Evolutionary conservation across 2,113 vertebrate species (phyloP).

Genomic region (Megaceryle torquata): DNA sequence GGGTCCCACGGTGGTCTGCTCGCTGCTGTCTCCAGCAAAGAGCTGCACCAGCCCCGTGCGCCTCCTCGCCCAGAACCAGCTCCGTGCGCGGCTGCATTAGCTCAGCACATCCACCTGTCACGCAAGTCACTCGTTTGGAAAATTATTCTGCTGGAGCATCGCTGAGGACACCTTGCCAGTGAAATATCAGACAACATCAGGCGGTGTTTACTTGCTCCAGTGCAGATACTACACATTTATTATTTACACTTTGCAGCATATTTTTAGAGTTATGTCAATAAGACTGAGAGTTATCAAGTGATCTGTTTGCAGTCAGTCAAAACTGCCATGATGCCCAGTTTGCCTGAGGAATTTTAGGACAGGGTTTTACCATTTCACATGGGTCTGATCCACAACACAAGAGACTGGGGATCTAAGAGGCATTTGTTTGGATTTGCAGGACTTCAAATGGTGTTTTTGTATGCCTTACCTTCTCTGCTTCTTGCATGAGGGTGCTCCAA

Average conservation of each 20-base stretch:
- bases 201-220: conserved; percentile 51
- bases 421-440: background rate
- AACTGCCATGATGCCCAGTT: background rate
- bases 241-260: conserved; percentile 40
- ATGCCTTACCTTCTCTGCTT: background rate
- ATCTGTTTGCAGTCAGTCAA: conserved; percentile 50
- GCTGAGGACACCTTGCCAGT: conserved; percentile 61
- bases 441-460: background rate
- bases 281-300: conserved; percentile 45
- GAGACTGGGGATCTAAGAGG: background rate
- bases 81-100: background rate
- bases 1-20: rapidly evolving
- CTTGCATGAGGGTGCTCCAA: background rate
- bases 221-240: conserved; percentile 64
- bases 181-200: conserved; percentile 67
- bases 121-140: conserved; percentile 40
- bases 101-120: conserved; percentile 63
- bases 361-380: background rate
- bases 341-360: background rate
- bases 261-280: conserved; percentile 59
- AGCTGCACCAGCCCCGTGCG: background rate
- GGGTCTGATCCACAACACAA: background rate
- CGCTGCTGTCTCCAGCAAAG: background rate
- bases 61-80: background rate
- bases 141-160: conserved; percentile 66